These are phyloP conservation scores for Eulimnadia texana DNA, from an alignment of 1,140 invertebrate genomes.

Conservation along the genomic window DNA sequence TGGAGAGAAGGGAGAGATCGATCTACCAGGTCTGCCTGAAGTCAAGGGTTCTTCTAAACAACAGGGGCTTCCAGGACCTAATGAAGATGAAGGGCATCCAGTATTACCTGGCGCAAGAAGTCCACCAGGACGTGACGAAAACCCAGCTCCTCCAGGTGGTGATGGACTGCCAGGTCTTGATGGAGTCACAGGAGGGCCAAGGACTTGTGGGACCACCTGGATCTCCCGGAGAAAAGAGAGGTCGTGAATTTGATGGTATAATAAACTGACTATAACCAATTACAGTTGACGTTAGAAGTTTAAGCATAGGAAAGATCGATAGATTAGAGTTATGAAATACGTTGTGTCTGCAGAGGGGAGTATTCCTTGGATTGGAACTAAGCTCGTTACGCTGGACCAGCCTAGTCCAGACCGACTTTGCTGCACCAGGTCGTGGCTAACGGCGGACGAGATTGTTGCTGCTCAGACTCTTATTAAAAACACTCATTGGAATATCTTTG, in stretches of 20 bases:
- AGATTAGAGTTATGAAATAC: too few relatives aligned
- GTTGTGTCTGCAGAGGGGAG: too few relatives aligned
- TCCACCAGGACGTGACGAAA: conserved; percentile 19
- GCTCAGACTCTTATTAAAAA: too few relatives aligned
- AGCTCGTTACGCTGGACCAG: too few relatives aligned
- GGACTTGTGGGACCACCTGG: conserved; percentile 22
- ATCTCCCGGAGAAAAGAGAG: conserved; percentile 18
- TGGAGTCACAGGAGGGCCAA: conserved; percentile 19
- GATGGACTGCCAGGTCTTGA: conserved; percentile 19
- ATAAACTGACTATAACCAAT: too few relatives aligned
- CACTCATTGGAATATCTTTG: too few relatives aligned
- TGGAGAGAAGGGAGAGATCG: conserved; percentile 39
- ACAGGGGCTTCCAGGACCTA: conserved; percentile 18
- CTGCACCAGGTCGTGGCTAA: too few relatives aligned
- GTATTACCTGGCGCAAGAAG: conserved; percentile 14
- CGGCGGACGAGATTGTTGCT: too few relatives aligned
- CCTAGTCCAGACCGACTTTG: too few relatives aligned
- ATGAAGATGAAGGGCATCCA: conserved; percentile 14
- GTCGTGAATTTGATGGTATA: conserved; percentile 20
- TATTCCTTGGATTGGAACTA: too few relatives aligned
- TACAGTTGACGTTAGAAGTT: too few relatives aligned
- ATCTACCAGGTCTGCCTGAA: conserved; percentile 24
- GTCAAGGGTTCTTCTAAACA: conserved; percentile 21
- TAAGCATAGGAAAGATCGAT: too few relatives aligned
- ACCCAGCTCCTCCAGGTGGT: conserved; percentile 20